Conservation (phyloP, 2,888 invertebrate species). For the Orthosia gothica region DNA sequence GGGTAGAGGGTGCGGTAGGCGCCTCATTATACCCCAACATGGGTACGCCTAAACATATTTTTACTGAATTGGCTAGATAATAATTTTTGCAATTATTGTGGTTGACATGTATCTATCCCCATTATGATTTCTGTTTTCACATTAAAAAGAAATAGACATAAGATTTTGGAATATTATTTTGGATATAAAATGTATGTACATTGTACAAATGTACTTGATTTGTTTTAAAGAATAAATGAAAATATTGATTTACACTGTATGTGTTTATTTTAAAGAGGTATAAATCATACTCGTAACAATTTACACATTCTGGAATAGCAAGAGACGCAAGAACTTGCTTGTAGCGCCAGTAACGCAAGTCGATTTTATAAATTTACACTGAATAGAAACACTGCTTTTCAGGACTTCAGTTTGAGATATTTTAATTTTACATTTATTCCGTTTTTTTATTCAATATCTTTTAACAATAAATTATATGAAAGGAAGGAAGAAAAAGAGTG, state of each 20-base stretch:
- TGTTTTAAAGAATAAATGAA: slow-evolving; percentile 25
- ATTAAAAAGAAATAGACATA: no score
- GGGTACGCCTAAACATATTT: no score
- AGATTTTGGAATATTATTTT: no score
- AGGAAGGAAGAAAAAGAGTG: no score
- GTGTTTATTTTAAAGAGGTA: slow-evolving; percentile 49
- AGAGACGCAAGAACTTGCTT: slow-evolving; percentile 4
- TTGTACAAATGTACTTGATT: neutral
- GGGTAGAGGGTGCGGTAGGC: no score
- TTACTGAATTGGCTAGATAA: no score
- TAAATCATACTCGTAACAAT: slow-evolving; percentile 37
- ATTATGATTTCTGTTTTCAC: no score
- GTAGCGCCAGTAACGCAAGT: neutral
- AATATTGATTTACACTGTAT: slow-evolving; percentile 12
- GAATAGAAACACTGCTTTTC: neutral
- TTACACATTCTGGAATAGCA: slow-evolving; percentile 20
- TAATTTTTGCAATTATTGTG: no score
- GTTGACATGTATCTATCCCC: no score
- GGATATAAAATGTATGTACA: no score
- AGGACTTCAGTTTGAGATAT: neutral
- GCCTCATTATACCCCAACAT: no score
- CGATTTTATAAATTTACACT: slow-evolving; percentile 4
- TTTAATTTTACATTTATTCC: slow-evolving; percentile 15
- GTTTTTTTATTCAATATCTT: slow-evolving; percentile 5
- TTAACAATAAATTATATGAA: neutral